Percentiles rank a stretch among this genome's conserved stretches.
phyloP scores from a whole-genome alignment of 2,113 vertebrate species.

The Channa maculata region DNA sequence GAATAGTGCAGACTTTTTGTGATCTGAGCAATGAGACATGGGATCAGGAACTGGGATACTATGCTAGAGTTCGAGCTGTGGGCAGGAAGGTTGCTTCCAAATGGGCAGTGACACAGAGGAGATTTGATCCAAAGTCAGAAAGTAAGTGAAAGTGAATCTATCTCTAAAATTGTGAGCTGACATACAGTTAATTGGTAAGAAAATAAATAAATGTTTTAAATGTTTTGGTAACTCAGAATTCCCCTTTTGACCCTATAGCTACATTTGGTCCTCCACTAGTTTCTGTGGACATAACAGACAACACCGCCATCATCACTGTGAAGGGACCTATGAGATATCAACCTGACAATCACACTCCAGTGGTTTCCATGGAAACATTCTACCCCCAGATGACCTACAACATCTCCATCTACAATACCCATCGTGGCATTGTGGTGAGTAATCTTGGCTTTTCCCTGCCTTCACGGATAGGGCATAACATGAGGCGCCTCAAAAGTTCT shows the following conservation, averaged over 20 bases:
- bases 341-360: slow-evolving; percentile 41
- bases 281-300: slow-evolving; percentile 77
- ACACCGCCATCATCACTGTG: slow-evolving; percentile 82
- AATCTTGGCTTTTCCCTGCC: not conserved
- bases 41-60: slow-evolving; percentile 84
- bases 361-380: slow-evolving; percentile 78
- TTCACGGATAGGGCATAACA: too few species aligned
- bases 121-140: slow-evolving; percentile 88
- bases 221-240: not conserved
- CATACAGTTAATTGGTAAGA: too few species aligned
- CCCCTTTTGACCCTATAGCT: slow-evolving; percentile 73
- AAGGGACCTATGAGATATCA: slow-evolving; percentile 88
- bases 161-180: not conserved
- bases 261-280: slow-evolving; percentile 86
- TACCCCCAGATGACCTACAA: slow-evolving; percentile 86
- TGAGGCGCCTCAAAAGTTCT: not conserved
- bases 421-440: slow-evolving; percentile 81
- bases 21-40: slow-evolving; percentile 89
- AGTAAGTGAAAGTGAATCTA: slow-evolving; percentile 84
- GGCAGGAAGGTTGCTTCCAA: slow-evolving; percentile 73
- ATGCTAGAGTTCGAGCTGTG: slow-evolving; percentile 85
- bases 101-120: slow-evolving; percentile 80
- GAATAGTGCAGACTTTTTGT: slow-evolving; percentile 84
- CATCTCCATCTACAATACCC: slow-evolving; percentile 82
- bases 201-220: too few species aligned